A percentile compares a stretch with the other conserved stretches of the same genome.
These are phyloP conservation scores for Drosophila neocordata DNA, from an alignment of 1,140 invertebrate genomes.

Conservation along the genomic window DNA sequence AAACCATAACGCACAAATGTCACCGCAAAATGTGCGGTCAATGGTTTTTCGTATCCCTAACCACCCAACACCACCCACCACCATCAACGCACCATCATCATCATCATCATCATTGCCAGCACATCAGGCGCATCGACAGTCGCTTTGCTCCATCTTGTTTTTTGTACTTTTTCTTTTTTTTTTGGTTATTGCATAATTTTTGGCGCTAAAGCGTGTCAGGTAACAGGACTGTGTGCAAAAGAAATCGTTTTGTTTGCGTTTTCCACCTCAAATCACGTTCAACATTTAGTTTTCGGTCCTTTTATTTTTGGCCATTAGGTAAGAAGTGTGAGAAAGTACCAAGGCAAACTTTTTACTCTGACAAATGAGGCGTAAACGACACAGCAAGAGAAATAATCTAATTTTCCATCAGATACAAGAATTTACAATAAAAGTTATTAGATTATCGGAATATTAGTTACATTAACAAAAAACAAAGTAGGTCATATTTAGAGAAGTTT, in stretches of 20 bases:
- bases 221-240: constrained; percentile 8
- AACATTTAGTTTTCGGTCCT: constrained; percentile 1
- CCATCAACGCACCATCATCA: background rate
- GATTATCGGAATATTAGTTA: background rate
- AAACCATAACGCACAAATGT: constrained; percentile 61
- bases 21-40: constrained; percentile 55
- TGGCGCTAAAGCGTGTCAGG: constrained; percentile 19
- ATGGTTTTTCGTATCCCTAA: constrained; percentile 22
- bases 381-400: background rate
- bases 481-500: background rate
- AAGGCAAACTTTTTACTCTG: background rate
- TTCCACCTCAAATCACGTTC: constrained; percentile 7
- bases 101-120: constrained; percentile 12
- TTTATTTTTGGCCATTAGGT: constrained; percentile 3
- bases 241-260: constrained; percentile 12
- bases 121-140: constrained; percentile 9
- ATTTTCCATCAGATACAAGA: background rate
- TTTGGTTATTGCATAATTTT: constrained; percentile 18
- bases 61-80: background rate
- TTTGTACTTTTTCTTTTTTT: background rate
- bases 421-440: background rate
- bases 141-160: background rate
- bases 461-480: background rate
- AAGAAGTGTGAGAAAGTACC: background rate
- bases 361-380: background rate